Evolutionary conservation across 2,888 invertebrate species (phyloP), one percentile per base, ranked within the genome.

Genomic region (Epinotia ramella): DNA sequence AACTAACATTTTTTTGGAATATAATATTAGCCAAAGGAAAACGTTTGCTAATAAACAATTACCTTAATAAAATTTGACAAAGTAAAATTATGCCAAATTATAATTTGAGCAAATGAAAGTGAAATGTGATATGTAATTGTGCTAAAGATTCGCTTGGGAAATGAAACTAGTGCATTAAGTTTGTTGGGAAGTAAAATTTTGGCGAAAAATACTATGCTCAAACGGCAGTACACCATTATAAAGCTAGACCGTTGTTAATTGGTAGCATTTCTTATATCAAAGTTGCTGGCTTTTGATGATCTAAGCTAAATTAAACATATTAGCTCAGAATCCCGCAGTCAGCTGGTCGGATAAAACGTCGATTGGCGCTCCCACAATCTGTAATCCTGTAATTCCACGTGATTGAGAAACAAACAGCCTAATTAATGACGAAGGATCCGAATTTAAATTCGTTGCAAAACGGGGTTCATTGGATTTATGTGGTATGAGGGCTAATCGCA

Each of bases 401-500:
- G 57, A 64, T 74, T 57, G 69, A 69, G 68, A 57, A 28, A 59
- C 64, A 74, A 74, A 74, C 56, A 59, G 57, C 59, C 64, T 70
- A 74, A 74, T 74, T 74, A 73, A 72, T 44, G 67, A 57, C 16
- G 40, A 12, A 11, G 33, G 64, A 57, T 73, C 66, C 46, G 59
- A 77, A 73, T 76, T 73, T 40, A 66, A 65, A 49, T 46, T 62
- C 66, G 73, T 73, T 67, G 73, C 77, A 74, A 76, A 77, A 80
- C 70, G 72, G 77, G 63, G 78, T 78, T 75, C 73, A 73, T 73
- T 75, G 64, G 69, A 77, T 77, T 80, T 72, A 65, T 65, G 63
- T 73, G 77, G 79, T 78, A 78, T 77, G 80, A 79, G 79, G 76
- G 75, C 73, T 77, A 33, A 33, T 7, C 6, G 6, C 33, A 33